These are phyloP conservation scores for Diglossa cyanea DNA, from an alignment of 2,797 vertebrate species.

Conservation along the genomic window DNA sequence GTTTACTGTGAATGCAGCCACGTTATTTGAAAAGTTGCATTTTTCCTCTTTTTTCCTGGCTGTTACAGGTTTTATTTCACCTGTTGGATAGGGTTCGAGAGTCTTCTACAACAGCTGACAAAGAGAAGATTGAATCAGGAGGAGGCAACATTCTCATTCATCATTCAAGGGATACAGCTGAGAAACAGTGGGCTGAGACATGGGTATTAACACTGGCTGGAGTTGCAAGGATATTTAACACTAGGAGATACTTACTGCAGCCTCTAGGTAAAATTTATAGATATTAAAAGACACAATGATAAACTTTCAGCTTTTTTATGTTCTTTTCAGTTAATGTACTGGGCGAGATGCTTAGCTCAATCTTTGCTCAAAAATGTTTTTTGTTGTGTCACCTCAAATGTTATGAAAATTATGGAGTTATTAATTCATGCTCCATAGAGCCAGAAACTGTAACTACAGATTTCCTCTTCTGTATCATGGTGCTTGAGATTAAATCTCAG, in stretches of 20 bases:
- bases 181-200: constrained; percentile 98
- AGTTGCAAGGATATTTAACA: constrained; percentile 98
- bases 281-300: background rate
- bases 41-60: background rate
- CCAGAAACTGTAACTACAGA: background rate
- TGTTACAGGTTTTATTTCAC: constrained; percentile 91
- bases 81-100: constrained; percentile 90
- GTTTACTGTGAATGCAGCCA: background rate
- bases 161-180: constrained; percentile 96
- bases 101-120: constrained; percentile 95
- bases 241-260: constrained; percentile 91
- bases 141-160: constrained; percentile 99
- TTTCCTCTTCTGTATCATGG: background rate
- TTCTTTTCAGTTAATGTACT: background rate
- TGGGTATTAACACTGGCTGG: constrained; percentile 97
- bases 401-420: background rate
- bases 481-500: background rate
- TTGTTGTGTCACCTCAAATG: background rate
- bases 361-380: background rate
- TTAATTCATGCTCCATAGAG: background rate
- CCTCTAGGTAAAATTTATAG: constrained; percentile 83
- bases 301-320: background rate
- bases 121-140: constrained; percentile 98
- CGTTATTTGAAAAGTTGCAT: background rate
- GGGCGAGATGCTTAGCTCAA: background rate